Conservation (phyloP, 2,797 vertebrate genomes). For the Merluccius polli region DNA sequence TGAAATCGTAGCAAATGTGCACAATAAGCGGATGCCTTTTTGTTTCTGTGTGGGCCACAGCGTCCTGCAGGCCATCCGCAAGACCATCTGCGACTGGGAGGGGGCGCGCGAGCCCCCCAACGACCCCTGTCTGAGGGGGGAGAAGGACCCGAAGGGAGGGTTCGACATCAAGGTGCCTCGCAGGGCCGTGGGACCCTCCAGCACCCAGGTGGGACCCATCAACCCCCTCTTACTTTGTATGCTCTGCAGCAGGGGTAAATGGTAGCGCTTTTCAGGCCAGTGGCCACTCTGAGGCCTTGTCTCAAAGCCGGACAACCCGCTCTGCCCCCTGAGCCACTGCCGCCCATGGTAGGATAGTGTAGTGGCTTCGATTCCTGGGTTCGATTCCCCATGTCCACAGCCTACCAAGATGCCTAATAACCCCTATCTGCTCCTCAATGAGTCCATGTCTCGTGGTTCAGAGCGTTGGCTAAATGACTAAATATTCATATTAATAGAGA, state of each 20-base stretch:
- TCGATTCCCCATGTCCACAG: background rate
- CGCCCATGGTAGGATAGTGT: background rate
- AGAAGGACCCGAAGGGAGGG: slow-evolving; percentile 98
- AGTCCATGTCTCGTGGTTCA: background rate
- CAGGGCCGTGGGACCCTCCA: slow-evolving; percentile 94
- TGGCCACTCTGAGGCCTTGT: too few species aligned
- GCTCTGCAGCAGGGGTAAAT: background rate
- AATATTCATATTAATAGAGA: background rate
- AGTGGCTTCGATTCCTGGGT: background rate
- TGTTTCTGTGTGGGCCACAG: slow-evolving; percentile 54
- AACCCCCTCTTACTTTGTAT: background rate
- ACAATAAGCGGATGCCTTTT: background rate
- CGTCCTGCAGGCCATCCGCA: slow-evolving; percentile 96
- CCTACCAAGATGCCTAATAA: background rate
- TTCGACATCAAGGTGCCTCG: slow-evolving; percentile 99
- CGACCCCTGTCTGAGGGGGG: slow-evolving; percentile 94
- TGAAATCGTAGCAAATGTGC: background rate
- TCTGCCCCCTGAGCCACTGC: too few species aligned
- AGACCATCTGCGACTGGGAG: slow-evolving; percentile 99
- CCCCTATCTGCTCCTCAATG: background rate
- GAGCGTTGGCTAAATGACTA: background rate
- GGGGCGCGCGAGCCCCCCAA: slow-evolving; percentile 93
- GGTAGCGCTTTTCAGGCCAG: too few species aligned
- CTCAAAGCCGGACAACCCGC: too few species aligned
- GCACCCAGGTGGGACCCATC: slow-evolving; percentile 84